Percentiles rank a stretch among this genome's conserved stretches.
Conservation (phyloP, 2,888 invertebrate genomes). For the Eledone cirrhosa region DNA sequence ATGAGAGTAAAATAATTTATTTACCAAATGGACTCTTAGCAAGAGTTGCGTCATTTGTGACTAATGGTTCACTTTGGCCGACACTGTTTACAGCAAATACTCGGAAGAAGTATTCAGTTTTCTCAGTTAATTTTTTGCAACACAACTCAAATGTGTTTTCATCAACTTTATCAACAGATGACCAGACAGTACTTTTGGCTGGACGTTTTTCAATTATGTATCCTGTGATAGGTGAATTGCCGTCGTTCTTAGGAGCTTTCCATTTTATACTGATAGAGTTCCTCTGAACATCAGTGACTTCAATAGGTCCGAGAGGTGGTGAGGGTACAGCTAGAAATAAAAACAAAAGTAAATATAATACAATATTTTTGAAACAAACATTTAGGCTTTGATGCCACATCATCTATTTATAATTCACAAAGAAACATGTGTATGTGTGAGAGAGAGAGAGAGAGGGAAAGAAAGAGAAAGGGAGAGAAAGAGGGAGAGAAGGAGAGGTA, state of each 20-base stretch:
- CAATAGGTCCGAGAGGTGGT: conserved; percentile 41
- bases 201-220: conserved; percentile 65
- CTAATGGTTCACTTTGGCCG: conserved; percentile 80
- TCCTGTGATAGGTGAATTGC: conserved; percentile 57
- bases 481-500: too few species aligned
- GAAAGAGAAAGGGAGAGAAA: too few species aligned
- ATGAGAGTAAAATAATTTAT: conserved; percentile 31
- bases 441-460: too few species aligned
- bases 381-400: too few species aligned
- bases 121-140: conserved; percentile 50
- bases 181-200: conserved; percentile 45
- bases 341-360: too few species aligned
- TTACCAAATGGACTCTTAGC: conserved; percentile 59
- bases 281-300: conserved; percentile 45
- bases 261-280: conserved; percentile 58
- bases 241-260: conserved; percentile 64
- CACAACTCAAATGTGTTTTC: conserved; percentile 42
- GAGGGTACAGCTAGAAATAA: conserved; percentile 39
- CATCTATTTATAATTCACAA: too few species aligned
- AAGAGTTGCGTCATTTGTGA: conserved; percentile 45
- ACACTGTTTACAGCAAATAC: conserved; percentile 87
- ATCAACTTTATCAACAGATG: conserved; percentile 40
- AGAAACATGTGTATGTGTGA: too few species aligned
- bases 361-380: too few species aligned
- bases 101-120: conserved; percentile 78